Evolutionary conservation across 2,113 vertebrate species (phyloP), one percentile per base, ranked within the genome.

Genomic region (Bucco capensis): DNA sequence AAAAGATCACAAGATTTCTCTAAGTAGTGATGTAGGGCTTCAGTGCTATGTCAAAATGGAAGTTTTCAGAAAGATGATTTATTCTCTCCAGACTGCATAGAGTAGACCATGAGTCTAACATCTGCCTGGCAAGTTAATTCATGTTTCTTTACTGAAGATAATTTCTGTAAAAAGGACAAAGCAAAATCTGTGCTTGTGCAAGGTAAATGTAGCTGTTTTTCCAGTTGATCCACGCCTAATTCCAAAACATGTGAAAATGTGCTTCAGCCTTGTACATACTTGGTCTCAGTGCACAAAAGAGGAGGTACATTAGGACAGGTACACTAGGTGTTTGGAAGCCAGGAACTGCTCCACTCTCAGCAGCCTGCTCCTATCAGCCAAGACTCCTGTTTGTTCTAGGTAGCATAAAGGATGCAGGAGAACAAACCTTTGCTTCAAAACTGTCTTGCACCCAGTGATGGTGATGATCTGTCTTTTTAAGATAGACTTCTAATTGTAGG

Each of bases 1-100:
- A 92, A 92, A 93, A 96, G 92, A 92, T 95, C 62, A 67, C 44
- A 95, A 80, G 80, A 92, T 81, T 94, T 95, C 91, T 94, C 50
- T 83, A 75, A 92, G 86, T 46, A 93, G 51, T 70, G 50, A 74
- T 76, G 54, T 5, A 65, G n/a, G 33, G 3, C 58, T 72, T 92
- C 46, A 28, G 21, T 84, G 21, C 53, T 70, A 16, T 30, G 66
- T 8, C 8, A 57, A 83, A 84, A 79, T 54, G 16, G 47, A 82
- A 77, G 60, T 53, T 95, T 85, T 82, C 40, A 19, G 44, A 72
- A 80, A 77, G 79, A 60, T 83, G 42, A 61, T 90, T 93, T 96
- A 51, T 86, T 96, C 82, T 81, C 12, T 82, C 50, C 11, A 78
- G 49, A 69, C 81, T 0, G 0, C 60, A 80, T 37, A 77, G 86